A percentile compares a stretch with the other conserved stretches of the same genome.
Evolutionary conservation across 2,888 invertebrate species (phyloP).

Genomic region (Elegia similella): DNA sequence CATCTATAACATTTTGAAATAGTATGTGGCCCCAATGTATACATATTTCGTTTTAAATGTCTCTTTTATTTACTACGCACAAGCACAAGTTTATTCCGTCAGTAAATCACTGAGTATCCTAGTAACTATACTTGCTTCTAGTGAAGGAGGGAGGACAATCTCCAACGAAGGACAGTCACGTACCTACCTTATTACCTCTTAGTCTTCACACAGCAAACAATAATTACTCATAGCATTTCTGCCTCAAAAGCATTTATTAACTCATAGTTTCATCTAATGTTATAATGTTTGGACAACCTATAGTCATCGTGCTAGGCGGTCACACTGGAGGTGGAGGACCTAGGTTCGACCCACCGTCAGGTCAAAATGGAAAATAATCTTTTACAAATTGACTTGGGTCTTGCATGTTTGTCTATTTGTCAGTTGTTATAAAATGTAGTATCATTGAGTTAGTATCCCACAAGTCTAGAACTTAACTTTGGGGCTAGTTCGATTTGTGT

Average conservation of each 20-base stretch:
- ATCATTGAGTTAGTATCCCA: too few relatives aligned
- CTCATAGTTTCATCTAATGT: slow-evolving; percentile 40
- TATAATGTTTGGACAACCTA: too few relatives aligned
- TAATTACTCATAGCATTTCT: slow-evolving; percentile 46
- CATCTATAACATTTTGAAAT: not conserved
- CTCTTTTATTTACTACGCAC: not conserved
- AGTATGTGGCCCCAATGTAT: not conserved
- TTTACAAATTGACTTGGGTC: too few relatives aligned
- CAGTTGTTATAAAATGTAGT: too few relatives aligned
- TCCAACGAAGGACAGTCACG: slow-evolving; percentile 38
- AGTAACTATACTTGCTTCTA: slow-evolving; percentile 27
- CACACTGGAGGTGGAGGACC: too few relatives aligned
- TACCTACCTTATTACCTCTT: slow-evolving; percentile 39
- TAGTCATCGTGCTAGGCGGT: too few relatives aligned
- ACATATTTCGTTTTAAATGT: not conserved
- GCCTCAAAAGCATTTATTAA: slow-evolving; percentile 53
- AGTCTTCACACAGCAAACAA: slow-evolving; percentile 50
- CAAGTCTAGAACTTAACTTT: too few relatives aligned
- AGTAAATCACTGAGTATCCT: slow-evolving; percentile 27
- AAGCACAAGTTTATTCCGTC: slow-evolving; percentile 2
- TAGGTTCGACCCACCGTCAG: too few relatives aligned
- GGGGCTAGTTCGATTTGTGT: too few relatives aligned
- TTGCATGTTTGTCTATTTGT: too few relatives aligned
- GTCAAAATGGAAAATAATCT: too few relatives aligned
- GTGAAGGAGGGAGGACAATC: slow-evolving; percentile 36